A percentile compares a stretch with the other conserved stretches of the same genome.
These are phyloP conservation scores for Leptinotarsa undecemlineata DNA, from an alignment of 1,140 invertebrate species.

Conservation along the genomic window DNA sequence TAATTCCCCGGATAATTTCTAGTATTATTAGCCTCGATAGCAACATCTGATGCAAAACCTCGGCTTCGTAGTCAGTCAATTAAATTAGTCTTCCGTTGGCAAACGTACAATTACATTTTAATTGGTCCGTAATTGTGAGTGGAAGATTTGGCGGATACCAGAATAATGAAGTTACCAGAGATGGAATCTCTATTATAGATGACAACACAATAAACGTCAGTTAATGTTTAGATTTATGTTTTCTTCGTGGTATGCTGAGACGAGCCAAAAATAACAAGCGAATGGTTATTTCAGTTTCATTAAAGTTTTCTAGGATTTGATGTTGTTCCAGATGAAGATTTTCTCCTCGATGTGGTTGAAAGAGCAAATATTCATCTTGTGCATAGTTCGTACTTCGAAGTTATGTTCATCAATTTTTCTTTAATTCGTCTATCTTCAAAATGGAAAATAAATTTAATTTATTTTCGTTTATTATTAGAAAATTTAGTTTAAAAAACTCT, in stretches of 20 bases:
- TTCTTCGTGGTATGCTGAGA: background rate
- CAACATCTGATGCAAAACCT: background rate
- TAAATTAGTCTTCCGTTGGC: background rate
- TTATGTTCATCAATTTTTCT: no score
- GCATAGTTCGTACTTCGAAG: no score
- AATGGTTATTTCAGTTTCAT: background rate
- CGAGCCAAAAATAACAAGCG: conserved; percentile 3
- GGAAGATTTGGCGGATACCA: background rate
- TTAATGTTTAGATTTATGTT: conserved; percentile 4
- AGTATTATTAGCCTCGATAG: background rate
- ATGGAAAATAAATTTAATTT: no score
- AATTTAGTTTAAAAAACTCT: no score
- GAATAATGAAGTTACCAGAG: conserved; percentile 7
- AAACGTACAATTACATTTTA: conserved; percentile 6
- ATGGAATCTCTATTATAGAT: background rate
- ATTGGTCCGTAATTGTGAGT: background rate
- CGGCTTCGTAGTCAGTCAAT: background rate
- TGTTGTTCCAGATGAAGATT: no score
- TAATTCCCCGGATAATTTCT: conserved; percentile 5
- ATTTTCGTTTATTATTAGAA: no score
- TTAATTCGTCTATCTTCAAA: no score
- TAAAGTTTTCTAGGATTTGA: no score
- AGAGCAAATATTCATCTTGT: no score
- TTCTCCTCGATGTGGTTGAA: no score
- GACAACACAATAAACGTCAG: background rate